phyloP scores from a whole-genome alignment of 2,113 vertebrate genomes.

The Nipponia nippon region DNA sequence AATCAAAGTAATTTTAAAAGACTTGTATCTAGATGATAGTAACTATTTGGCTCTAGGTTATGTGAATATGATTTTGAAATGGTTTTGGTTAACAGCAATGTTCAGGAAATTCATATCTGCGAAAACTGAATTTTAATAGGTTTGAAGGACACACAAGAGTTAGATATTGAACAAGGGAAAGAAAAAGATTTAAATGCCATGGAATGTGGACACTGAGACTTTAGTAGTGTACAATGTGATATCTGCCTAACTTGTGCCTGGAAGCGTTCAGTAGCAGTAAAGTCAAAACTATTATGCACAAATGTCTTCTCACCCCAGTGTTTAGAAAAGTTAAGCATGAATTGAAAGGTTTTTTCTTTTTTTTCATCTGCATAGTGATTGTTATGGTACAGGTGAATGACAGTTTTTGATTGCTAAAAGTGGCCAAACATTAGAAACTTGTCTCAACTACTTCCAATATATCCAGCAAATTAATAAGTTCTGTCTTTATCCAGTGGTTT shows the following conservation, averaged over 20 bases:
- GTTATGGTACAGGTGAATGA: background rate
- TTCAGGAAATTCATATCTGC: background rate
- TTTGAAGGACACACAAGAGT: background rate
- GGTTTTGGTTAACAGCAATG: background rate
- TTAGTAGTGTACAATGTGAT: background rate
- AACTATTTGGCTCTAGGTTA: background rate
- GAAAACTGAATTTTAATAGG: background rate
- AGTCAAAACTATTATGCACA: background rate
- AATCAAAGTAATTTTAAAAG: constrained; percentile 11
- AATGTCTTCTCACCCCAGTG: background rate
- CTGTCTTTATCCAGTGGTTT: background rate
- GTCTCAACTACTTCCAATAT: background rate
- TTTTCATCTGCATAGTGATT: background rate
- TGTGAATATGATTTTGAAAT: background rate
- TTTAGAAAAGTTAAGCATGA: background rate
- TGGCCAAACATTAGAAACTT: background rate
- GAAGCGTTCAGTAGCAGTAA: background rate
- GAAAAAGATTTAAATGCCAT: background rate
- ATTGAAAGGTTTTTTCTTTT: background rate
- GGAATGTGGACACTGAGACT: background rate
- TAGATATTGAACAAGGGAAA: background rate
- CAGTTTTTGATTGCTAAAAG: background rate
- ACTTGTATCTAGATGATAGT: background rate
- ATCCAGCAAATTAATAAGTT: background rate
- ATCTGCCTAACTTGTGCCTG: background rate